Evolutionary conservation across 2,888 invertebrate species (phyloP), one percentile per base, ranked within the genome.

Genomic region (Drosophila falleni): DNA sequence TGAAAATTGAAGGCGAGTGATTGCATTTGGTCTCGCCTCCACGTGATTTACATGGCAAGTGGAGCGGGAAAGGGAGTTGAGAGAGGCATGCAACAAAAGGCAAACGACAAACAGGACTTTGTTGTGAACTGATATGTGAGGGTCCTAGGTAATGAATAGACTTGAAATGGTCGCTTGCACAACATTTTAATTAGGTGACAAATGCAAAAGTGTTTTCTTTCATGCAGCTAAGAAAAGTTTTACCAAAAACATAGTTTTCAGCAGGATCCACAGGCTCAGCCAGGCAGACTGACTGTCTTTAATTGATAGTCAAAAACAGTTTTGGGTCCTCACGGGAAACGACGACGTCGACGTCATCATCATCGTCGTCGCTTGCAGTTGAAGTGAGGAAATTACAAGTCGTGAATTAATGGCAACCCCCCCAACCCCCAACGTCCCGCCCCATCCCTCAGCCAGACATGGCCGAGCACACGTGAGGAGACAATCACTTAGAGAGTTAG

Each of bases 311-410:
- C 88, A 89, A 87, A 87, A 85, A 73, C 83, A 77, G 71, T 79
- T 78, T 79, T 71, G 58, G 53, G 56, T 35, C 44, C 59, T 56
- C 77, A 74, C 61, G 74, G 67, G 55, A 64, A 42, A 51, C 62
- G 69, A 61, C 63, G 66, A 68, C 71, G 59, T 59, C 72, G 41
- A 54, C 62, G 31, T 44, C 69, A n/a, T 51, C 56, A 29, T 51
- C 59, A 29, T 46, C 61, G 10, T 61, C 59, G 56, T 56, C 55
- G 59, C 74, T 77, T 83, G 88, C 82, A 83, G 81, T 78, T 87
- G 87, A 90, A 90, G 90, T 90, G 81, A 91, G 90, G 90, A 91
- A 91, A 91, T 91, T 91, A 91, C 91, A 90, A 90, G 87, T 90
- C 89, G 89, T 87, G 90, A 86, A 91, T 91, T 90, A 90, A 91